Conservation (phyloP, 2,113 vertebrate species). For the Rafetus swinhoei region DNA sequence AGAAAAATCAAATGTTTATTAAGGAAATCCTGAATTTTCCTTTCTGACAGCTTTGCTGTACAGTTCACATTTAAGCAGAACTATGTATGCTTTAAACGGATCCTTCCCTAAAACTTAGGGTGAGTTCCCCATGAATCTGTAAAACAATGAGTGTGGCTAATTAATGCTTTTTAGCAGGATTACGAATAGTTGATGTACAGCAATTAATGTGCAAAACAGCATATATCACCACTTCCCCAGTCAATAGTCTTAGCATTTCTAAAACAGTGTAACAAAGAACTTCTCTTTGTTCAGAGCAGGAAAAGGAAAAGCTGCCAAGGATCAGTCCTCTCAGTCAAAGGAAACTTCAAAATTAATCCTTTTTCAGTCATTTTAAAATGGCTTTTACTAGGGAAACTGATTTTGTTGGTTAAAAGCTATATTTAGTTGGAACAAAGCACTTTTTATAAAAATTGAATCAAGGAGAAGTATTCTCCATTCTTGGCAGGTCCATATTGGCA, state of each 20-base stretch:
- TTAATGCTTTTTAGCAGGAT: constrained; percentile 38
- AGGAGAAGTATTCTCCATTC: neutral
- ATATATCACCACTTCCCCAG: neutral
- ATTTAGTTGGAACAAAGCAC: neutral
- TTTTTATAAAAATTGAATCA: neutral
- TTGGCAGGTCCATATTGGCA: neutral
- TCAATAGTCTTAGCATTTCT: constrained; percentile 32
- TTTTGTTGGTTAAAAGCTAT: neutral
- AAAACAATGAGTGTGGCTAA: constrained; percentile 49
- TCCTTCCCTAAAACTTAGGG: neutral
- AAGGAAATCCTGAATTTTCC: neutral
- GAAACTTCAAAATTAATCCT: neutral
- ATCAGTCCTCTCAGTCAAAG: neutral
- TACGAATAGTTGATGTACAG: constrained; percentile 20
- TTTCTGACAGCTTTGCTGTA: neutral
- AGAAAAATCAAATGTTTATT: neutral
- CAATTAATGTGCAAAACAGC: constrained; percentile 59
- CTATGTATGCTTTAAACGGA: neutral
- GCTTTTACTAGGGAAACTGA: neutral
- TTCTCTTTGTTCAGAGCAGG: neutral
- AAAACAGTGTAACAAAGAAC: constrained; percentile 20
- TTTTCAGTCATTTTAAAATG: constrained; percentile 26
- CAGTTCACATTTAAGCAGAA: neutral
- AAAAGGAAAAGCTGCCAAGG: neutral
- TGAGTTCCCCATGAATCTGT: constrained; percentile 27